A percentile compares a stretch with the other conserved stretches of the same genome.
Conservation (phyloP, 2,113 vertebrate species). For the Tiliqua scincoides region DNA sequence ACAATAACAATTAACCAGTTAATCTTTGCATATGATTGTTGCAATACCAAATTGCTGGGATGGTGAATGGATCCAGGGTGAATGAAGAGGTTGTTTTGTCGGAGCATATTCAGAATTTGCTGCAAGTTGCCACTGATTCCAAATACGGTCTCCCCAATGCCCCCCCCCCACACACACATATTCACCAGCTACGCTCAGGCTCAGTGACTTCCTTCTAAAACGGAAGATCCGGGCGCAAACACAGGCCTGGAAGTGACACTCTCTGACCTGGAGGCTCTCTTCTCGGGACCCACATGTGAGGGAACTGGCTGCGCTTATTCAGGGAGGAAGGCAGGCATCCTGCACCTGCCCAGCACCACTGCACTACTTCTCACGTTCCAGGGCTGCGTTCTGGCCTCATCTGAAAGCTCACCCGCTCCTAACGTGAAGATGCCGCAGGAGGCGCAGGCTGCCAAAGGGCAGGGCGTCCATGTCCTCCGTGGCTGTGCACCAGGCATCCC, state of each 20-base stretch:
- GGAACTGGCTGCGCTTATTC: neutral
- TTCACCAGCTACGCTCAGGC: neutral
- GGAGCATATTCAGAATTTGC: too few species aligned
- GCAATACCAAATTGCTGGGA: too few species aligned
- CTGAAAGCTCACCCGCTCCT: constrained; percentile 72
- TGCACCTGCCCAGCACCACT: neutral
- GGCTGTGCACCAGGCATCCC: constrained; percentile 75
- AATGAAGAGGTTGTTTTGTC: too few species aligned
- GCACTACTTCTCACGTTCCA: accelerated
- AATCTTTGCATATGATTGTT: too few species aligned
- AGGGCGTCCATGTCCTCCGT: constrained; percentile 87
- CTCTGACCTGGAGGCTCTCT: neutral
- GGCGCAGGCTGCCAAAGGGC: constrained; percentile 76
- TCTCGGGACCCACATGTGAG: neutral
- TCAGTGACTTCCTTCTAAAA: neutral
- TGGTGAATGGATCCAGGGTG: too few species aligned
- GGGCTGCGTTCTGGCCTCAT: neutral
- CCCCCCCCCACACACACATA: too few species aligned
- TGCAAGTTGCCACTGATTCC: too few species aligned
- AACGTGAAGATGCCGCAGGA: constrained; percentile 79
- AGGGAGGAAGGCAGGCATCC: neutral
- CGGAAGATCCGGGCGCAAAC: too few species aligned
- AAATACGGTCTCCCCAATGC: neutral
- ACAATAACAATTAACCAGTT: too few species aligned
- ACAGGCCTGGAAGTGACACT: neutral